These are phyloP conservation scores for Amblyteles armatorius DNA, from an alignment of 2,888 invertebrate genomes.

Conservation along the genomic window DNA sequence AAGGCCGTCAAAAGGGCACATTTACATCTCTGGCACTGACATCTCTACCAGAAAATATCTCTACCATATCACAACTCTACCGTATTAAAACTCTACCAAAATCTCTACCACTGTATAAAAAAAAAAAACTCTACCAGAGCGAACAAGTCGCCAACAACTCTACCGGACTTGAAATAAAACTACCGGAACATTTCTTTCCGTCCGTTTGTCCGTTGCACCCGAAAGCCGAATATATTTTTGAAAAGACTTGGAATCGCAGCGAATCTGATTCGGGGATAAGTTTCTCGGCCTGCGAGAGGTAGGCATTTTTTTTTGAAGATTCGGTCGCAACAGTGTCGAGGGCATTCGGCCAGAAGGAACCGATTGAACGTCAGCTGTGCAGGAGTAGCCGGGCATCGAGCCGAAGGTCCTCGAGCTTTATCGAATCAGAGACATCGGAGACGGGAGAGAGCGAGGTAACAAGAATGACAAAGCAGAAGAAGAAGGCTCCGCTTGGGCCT, in stretches of 20 bases:
- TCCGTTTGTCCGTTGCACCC: neutral
- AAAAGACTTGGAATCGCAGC: neutral
- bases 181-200: too few relatives aligned
- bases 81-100: too few relatives aligned
- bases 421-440: conserved; percentile 20
- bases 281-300: neutral
- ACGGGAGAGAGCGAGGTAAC: neutral
- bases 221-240: neutral
- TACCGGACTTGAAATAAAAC: too few relatives aligned
- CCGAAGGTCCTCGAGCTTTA: neutral
- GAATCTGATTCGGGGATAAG: neutral
- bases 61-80: too few relatives aligned
- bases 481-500: neutral
- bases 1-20: neutral
- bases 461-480: conserved; percentile 14
- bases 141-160: too few relatives aligned
- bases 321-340: neutral
- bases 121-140: too few relatives aligned
- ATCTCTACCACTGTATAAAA: too few relatives aligned
- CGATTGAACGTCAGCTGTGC: conserved; percentile 33
- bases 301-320: neutral
- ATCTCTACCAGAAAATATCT: too few relatives aligned
- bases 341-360: conserved; percentile 7
- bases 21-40: too few relatives aligned
- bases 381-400: conserved; percentile 28